A percentile compares a stretch with the other conserved stretches of the same genome.
phyloP scores from a whole-genome alignment of 2,797 vertebrate species.

The Sebastes elongatus region DNA sequence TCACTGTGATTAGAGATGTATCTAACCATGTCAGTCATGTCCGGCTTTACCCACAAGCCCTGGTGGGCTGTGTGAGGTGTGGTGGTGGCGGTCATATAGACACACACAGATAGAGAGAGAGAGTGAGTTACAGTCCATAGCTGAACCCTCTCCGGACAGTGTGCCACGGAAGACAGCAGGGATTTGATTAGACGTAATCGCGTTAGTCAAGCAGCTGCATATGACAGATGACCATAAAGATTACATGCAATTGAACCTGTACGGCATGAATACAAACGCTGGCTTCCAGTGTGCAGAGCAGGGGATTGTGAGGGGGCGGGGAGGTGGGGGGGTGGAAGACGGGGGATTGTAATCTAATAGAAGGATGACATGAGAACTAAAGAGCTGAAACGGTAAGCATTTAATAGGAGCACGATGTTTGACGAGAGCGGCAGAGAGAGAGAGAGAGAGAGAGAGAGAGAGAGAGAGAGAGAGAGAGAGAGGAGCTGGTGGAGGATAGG shows the following conservation, averaged over 20 bases:
- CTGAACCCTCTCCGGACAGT: conserved; percentile 27
- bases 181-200: conserved; percentile 80
- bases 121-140: conserved; percentile 1
- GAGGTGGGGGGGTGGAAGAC: neutral
- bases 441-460: conserved; percentile 19
- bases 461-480: conserved; percentile 28
- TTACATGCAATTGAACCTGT: conserved; percentile 80
- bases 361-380: conserved; percentile 82
- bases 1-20: conserved; percentile 39
- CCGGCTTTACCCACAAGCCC: neutral
- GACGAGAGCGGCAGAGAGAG: conserved; percentile 50
- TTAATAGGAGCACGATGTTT: conserved; percentile 71
- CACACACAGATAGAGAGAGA: neutral
- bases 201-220: conserved; percentile 71
- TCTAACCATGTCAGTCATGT: conserved; percentile 38
- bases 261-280: conserved; percentile 71
- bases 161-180: conserved; percentile 35
- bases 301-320: neutral
- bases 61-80: neutral
- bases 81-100: neutral
- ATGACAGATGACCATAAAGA: conserved; percentile 77
- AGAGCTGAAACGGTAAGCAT: conserved; percentile 78
- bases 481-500: conserved; percentile 51
- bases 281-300: conserved; percentile 46
- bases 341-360: conserved; percentile 78